Percentiles rank a stretch among this genome's conserved stretches.
phyloP scores from a whole-genome alignment of 2,113 vertebrate genomes.

The Erpornis zantholeuca region DNA sequence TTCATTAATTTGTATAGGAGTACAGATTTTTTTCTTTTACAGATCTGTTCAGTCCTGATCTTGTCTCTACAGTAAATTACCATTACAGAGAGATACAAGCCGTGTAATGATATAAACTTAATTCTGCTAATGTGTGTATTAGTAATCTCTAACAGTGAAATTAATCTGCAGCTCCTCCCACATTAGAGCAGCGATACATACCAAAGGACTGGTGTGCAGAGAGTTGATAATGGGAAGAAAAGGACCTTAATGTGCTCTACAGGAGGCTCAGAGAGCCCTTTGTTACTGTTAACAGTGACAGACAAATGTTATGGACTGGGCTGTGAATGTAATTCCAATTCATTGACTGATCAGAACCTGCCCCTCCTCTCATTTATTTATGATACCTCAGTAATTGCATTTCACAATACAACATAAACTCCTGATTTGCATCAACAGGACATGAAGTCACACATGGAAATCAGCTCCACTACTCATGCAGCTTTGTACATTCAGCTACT shows the following conservation, averaged over 20 bases:
- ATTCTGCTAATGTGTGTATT: background rate
- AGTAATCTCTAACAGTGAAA: background rate
- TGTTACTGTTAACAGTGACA: background rate
- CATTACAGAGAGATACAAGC: background rate
- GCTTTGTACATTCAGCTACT: background rate
- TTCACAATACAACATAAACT: background rate
- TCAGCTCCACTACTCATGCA: background rate
- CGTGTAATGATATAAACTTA: background rate
- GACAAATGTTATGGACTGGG: background rate
- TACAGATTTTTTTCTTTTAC: background rate
- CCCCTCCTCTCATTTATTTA: background rate
- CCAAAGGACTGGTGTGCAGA: background rate
- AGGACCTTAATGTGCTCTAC: background rate
- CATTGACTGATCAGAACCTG: background rate
- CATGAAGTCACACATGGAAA: background rate
- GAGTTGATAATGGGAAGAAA: background rate
- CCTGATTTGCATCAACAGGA: background rate
- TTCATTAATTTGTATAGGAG: background rate
- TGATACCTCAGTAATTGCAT: background rate
- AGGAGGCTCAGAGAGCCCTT: background rate
- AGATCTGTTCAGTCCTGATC: background rate
- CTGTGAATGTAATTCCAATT: background rate
- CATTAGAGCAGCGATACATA: background rate
- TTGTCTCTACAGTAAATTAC: background rate
- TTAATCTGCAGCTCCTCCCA: background rate